These are phyloP conservation scores for Heliconius ismenius DNA, from an alignment of 2,888 invertebrate genomes.

Conservation along the genomic window DNA sequence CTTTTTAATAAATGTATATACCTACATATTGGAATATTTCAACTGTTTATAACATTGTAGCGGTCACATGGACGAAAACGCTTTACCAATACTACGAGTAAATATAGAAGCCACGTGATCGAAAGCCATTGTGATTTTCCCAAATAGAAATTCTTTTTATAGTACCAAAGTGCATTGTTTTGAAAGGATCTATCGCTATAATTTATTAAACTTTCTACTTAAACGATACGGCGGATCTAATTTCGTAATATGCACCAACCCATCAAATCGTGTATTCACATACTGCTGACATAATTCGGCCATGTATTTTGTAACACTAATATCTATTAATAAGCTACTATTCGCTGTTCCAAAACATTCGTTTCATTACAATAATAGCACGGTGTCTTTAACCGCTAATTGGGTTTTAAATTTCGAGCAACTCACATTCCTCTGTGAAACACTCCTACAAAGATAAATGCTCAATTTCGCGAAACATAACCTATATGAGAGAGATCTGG, in stretches of 20 bases:
- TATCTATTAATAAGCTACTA: conserved; percentile 70
- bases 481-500: conserved; percentile 39
- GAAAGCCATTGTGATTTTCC: conserved; percentile 21
- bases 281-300: conserved; percentile 77
- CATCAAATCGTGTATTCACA: conserved; percentile 35
- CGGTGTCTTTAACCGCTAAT: conserved; percentile 79
- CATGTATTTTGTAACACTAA: conserved; percentile 72
- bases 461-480: conserved; percentile 39
- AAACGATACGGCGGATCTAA: conserved; percentile 33
- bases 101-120: conserved; percentile 33
- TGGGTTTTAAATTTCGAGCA: conserved; percentile 57
- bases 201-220: conserved; percentile 31
- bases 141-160: conserved; percentile 34
- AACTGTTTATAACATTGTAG: conserved; percentile 22
- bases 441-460: conserved; percentile 40
- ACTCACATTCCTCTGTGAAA: conserved; percentile 40
- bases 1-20: not conserved
- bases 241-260: conserved; percentile 37
- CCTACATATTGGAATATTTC: not conserved
- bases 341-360: conserved; percentile 68
- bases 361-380: conserved; percentile 70
- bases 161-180: conserved; percentile 8
- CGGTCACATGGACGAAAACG: conserved; percentile 27
- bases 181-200: conserved; percentile 14
- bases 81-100: conserved; percentile 14